These are phyloP conservation scores for Mesoclemmys tuberculata DNA, from an alignment of 2,113 vertebrate genomes.

Conservation along the genomic window DNA sequence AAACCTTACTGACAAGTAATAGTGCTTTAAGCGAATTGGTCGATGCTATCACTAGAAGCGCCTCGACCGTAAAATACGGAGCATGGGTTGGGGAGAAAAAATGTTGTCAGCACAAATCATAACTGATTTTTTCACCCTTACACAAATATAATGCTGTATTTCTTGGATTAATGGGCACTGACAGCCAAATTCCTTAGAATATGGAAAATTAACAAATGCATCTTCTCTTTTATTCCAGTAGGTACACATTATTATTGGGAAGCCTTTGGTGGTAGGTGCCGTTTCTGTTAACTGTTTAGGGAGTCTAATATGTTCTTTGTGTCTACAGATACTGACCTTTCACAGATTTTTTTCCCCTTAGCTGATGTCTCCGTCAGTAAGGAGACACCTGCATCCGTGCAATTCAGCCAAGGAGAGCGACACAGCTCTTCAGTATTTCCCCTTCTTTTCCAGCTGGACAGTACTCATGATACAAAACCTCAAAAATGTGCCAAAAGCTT, in stretches of 20 bases:
- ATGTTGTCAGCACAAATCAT: conserved; percentile 60
- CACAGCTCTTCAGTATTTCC: conserved; percentile 66
- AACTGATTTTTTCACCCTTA: conserved; percentile 22
- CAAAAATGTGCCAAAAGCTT: conserved; percentile 72
- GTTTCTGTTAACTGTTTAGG: conserved; percentile 55
- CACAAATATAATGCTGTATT: conserved; percentile 36
- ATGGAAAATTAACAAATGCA: conserved; percentile 57
- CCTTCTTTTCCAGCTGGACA: conserved; percentile 74
- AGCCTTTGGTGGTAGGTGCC: conserved; percentile 17
- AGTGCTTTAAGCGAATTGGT: conserved; percentile 50
- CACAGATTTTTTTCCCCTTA: conserved; percentile 63
- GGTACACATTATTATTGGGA: conserved; percentile 9
- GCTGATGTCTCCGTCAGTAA: conserved; percentile 70
- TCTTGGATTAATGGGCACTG: conserved; percentile 43
- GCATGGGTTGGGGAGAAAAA: not conserved
- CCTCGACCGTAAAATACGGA: conserved; percentile 53
- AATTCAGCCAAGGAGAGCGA: conserved; percentile 17
- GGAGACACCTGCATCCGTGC: conserved; percentile 84
- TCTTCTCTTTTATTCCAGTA: conserved; percentile 20
- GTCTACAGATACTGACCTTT: conserved; percentile 65
- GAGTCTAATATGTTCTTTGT: not conserved
- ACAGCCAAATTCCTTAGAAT: conserved; percentile 35
- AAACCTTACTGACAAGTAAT: conserved; percentile 9
- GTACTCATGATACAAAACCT: conserved; percentile 72
- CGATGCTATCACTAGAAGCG: conserved; percentile 19